Conservation (phyloP, 2,888 invertebrate genomes). For the Drosophila limbata region DNA sequence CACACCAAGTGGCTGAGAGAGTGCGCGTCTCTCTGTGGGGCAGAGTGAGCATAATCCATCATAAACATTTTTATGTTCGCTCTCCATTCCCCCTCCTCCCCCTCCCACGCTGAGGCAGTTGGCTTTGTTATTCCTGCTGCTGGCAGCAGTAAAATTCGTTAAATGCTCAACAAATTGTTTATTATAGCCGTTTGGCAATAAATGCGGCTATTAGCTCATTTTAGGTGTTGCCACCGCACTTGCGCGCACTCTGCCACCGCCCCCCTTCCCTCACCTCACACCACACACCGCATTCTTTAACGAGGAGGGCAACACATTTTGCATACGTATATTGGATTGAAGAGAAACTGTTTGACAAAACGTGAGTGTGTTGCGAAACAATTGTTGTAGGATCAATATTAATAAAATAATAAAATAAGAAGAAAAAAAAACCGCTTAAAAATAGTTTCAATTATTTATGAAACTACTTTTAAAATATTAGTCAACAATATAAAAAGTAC, state of each 20-base stretch:
- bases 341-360: constrained; percentile 9
- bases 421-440: background rate
- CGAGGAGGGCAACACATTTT: constrained; percentile 4
- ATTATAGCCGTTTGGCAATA: constrained; percentile 81
- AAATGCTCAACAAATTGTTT: constrained; percentile 82
- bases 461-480: too few species aligned
- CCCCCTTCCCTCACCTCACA: background rate
- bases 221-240: constrained; percentile 78
- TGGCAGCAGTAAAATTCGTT: constrained; percentile 83
- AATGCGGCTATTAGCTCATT: constrained; percentile 79
- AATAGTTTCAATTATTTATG: background rate
- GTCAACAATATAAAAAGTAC: too few species aligned
- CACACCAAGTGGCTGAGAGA: constrained; percentile 64
- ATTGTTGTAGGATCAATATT: background rate
- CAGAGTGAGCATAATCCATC: constrained; percentile 73
- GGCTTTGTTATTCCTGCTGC: constrained; percentile 57
- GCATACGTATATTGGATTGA: constrained; percentile 24
- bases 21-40: constrained; percentile 38
- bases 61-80: constrained; percentile 81
- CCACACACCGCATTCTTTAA: background rate
- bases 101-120: too few species aligned
- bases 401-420: too few species aligned
- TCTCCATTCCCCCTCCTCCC: constrained; percentile 47
- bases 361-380: constrained; percentile 16
- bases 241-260: constrained; percentile 15